These are phyloP conservation scores for Megalops atlanticus DNA, from an alignment of 2,113 vertebrate genomes.

Conservation along the genomic window DNA sequence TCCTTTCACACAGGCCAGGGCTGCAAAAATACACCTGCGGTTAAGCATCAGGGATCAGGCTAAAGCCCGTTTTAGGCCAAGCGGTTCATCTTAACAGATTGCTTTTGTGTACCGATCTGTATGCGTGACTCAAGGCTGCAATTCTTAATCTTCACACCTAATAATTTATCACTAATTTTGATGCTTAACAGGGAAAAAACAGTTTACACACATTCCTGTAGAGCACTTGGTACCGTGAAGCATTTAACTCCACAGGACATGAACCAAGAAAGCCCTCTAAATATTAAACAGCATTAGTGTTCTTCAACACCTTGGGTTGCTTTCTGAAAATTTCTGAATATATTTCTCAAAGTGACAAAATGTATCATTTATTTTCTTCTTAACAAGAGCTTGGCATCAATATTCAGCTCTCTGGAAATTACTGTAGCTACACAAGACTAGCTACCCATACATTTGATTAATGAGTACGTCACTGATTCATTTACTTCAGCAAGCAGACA, in stretches of 20 bases:
- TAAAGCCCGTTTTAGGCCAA: constrained; percentile 8
- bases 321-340: background rate
- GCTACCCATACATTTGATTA: too few species aligned
- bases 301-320: too few species aligned
- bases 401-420: too few species aligned
- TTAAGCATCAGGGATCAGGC: constrained; percentile 12
- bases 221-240: background rate
- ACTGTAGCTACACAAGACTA: too few species aligned
- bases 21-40: constrained; percentile 24
- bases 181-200: background rate
- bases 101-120: background rate
- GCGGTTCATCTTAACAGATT: constrained; percentile 20
- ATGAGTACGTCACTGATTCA: too few species aligned
- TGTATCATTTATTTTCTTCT: too few species aligned
- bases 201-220: background rate
- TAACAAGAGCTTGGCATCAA: too few species aligned
- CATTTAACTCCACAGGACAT: background rate
- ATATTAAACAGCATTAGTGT: background rate
- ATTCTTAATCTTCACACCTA: background rate
- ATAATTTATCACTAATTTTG: background rate
- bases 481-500: too few species aligned
- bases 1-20: constrained; percentile 45
- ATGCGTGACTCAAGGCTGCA: background rate
- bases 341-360: too few species aligned
- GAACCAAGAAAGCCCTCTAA: background rate